phyloP scores from a whole-genome alignment of 2,797 vertebrate genomes.

The Coregonus sp. region DNA sequence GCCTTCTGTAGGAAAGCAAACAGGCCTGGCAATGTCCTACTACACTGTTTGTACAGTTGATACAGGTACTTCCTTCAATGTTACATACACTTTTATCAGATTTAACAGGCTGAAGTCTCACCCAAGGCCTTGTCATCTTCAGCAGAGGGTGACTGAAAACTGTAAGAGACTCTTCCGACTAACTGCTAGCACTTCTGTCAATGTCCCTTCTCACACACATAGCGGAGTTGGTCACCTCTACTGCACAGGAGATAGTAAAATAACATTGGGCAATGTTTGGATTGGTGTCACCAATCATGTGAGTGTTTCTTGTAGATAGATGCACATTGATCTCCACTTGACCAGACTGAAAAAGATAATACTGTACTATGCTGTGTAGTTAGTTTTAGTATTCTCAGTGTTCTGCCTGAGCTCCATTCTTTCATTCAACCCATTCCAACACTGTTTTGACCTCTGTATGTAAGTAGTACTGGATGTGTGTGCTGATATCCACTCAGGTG shows the following conservation, averaged over 20 bases:
- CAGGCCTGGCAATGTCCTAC: background rate
- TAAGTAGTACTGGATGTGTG: background rate
- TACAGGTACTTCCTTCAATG: slow-evolving; percentile 5
- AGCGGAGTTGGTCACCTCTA: background rate
- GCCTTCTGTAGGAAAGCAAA: background rate
- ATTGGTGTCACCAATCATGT: background rate
- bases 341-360: background rate
- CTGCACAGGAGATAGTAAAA: background rate
- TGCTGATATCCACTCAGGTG: background rate
- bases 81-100: background rate
- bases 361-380: slow-evolving; percentile 7
- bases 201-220: background rate
- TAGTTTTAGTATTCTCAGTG: background rate
- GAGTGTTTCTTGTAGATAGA: background rate
- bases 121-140: background rate
- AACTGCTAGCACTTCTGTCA: slow-evolving; percentile 4
- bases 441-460: background rate
- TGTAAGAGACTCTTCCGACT: slow-evolving; percentile 5
- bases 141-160: background rate
- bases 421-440: background rate
- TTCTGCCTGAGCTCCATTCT: background rate
- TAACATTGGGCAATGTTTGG: background rate
- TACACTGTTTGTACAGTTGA: background rate
- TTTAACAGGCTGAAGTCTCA: background rate
- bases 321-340: background rate